These are phyloP conservation scores for Listronotus bonariensis DNA, from an alignment of 1,140 invertebrate genomes.

Conservation along the genomic window DNA sequence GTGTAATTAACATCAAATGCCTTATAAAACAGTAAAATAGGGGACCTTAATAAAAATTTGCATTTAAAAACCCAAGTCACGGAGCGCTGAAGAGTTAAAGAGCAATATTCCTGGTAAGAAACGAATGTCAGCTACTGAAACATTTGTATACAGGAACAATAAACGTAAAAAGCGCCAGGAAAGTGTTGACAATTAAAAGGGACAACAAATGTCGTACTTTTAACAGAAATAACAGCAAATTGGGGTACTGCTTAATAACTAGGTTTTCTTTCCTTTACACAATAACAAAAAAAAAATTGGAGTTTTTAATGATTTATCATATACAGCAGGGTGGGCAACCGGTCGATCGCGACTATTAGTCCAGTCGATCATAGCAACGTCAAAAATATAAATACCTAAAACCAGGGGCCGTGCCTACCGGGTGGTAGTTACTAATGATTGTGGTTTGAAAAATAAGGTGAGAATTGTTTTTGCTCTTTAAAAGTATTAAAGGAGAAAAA, in stretches of 20 bases:
- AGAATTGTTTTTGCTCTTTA: too few relatives aligned
- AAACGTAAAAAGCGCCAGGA: conserved; percentile 23
- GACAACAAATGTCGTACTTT: conserved; percentile 25
- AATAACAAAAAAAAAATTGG: too few relatives aligned
- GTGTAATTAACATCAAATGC: neutral
- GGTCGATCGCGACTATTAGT: too few relatives aligned
- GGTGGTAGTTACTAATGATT: too few relatives aligned
- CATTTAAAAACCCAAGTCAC: conserved; percentile 8
- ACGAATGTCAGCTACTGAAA: conserved; percentile 16
- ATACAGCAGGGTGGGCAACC: too few relatives aligned
- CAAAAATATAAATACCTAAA: too few relatives aligned
- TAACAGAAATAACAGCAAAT: conserved; percentile 11
- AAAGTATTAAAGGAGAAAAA: too few relatives aligned
- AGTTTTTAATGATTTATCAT: too few relatives aligned
- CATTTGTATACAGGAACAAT: conserved; percentile 35
- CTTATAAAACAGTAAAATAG: neutral
- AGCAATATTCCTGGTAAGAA: conserved; percentile 8
- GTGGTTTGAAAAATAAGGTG: too few relatives aligned
- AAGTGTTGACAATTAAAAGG: conserved; percentile 24
- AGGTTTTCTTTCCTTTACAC: neutral
- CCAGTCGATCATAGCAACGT: too few relatives aligned
- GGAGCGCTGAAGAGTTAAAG: conserved; percentile 9
- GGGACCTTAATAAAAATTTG: neutral
- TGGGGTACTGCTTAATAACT: neutral
- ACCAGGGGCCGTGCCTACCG: too few relatives aligned